Conservation (phyloP, 2,113 vertebrate species). For the Aramus guarauna region DNA sequence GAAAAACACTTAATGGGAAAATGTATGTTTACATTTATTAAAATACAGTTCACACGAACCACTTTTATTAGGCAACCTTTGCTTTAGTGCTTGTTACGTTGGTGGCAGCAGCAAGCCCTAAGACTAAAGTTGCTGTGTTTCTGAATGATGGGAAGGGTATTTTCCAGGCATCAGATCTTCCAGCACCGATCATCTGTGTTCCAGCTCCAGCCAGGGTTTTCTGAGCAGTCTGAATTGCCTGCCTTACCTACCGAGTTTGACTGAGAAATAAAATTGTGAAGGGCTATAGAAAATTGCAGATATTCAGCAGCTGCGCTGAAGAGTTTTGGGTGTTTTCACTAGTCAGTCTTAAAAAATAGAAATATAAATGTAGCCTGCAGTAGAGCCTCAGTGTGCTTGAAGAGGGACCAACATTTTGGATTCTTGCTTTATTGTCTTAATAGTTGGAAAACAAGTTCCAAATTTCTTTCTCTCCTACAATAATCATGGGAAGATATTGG, state of each 20-base stretch:
- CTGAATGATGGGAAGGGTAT: neutral
- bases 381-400: neutral
- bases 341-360: neutral
- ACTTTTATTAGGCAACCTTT: neutral
- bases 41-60: neutral
- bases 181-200: neutral
- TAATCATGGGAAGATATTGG: neutral
- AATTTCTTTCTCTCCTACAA: neutral
- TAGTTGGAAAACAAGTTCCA: neutral
- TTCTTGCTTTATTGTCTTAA: neutral
- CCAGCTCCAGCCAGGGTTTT: neutral
- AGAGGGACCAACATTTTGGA: neutral
- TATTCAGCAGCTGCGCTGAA: neutral
- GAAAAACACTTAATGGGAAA: neutral
- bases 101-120: neutral
- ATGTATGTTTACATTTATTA: neutral
- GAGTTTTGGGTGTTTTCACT: neutral
- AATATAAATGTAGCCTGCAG: neutral
- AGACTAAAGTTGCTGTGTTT: neutral
- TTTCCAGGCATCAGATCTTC: neutral
- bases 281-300: neutral
- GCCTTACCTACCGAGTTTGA: neutral
- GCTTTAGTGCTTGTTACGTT: neutral
- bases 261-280: neutral
- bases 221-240: neutral